Percentiles rank a stretch among this genome's conserved stretches.
Conservation (phyloP, 2,113 vertebrate genomes). For the Pyrgilauda ruficollis region DNA sequence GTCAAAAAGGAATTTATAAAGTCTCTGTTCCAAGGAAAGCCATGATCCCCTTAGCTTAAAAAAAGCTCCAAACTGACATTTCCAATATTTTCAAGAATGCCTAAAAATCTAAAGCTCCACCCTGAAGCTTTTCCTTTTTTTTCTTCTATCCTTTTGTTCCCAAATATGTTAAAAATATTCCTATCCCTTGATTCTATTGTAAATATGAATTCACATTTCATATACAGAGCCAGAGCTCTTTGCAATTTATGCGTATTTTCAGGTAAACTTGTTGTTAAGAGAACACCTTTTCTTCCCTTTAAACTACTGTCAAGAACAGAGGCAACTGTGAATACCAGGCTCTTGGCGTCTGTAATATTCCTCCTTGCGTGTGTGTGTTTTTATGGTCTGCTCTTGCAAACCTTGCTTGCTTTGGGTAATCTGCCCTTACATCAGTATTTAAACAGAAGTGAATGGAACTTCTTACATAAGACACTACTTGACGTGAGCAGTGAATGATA, state of each 20-base stretch:
- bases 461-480: not conserved
- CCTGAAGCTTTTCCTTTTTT: not conserved
- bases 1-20: slow-evolving; percentile 50
- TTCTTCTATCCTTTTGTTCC: not conserved
- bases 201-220: not conserved
- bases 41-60: slow-evolving; percentile 25
- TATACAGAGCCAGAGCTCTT: not conserved
- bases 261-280: not conserved
- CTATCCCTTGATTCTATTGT: not conserved
- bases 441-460: not conserved
- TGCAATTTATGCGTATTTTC: not conserved
- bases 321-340: not conserved
- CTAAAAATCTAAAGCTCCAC: not conserved
- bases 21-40: slow-evolving; percentile 17
- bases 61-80: slow-evolving; percentile 8
- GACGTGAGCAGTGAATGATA: not conserved
- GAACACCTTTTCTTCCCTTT: not conserved
- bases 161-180: not conserved
- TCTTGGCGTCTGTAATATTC: not conserved
- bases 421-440: not conserved
- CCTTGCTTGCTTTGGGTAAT: not conserved
- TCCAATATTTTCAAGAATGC: slow-evolving; percentile 22
- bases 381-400: not conserved
- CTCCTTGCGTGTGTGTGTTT: not conserved
- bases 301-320: not conserved